Evolutionary conservation across 1,140 invertebrate genomes (phyloP).

Genomic region (Rhagoletis zephyria): DNA sequence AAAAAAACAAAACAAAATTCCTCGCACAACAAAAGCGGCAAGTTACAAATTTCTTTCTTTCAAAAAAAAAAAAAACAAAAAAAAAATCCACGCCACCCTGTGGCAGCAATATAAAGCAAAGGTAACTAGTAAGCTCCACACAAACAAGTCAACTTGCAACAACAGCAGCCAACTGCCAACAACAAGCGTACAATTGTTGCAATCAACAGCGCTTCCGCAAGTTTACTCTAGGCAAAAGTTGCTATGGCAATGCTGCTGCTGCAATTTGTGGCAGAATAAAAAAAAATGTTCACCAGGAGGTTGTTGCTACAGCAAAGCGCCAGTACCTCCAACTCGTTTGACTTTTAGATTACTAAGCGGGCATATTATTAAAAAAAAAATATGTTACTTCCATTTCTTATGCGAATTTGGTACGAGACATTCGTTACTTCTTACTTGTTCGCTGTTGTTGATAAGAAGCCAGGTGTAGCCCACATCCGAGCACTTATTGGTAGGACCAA

Average conservation of each 20-base stretch:
- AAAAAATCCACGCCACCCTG: slow-evolving; percentile 1
- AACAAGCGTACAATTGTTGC: slow-evolving; percentile 11
- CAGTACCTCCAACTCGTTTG: not conserved
- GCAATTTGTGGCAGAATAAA: slow-evolving; percentile 12
- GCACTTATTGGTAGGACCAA: too few relatives aligned
- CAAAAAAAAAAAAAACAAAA: not conserved
- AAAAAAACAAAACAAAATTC: not conserved
- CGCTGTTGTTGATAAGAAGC: too few relatives aligned
- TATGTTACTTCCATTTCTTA: not conserved
- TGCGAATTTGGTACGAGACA: too few relatives aligned
- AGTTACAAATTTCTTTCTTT: slow-evolving; percentile 23
- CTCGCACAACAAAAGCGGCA: slow-evolving; percentile 2
- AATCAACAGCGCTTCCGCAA: not conserved
- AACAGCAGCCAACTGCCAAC: not conserved
- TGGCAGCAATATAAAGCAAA: not conserved
- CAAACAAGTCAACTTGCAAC: not conserved
- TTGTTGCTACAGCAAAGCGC: not conserved
- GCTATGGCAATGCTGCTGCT: not conserved
- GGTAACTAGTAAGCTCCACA: not conserved
- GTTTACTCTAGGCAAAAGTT: not conserved
- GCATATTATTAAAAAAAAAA: slow-evolving; percentile 11
- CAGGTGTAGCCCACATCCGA: too few relatives aligned
- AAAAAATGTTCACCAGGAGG: not conserved
- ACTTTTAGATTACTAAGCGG: not conserved
- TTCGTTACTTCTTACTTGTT: too few relatives aligned